Evolutionary conservation across 1,140 invertebrate genomes (phyloP), one percentile per base, ranked within the genome.

Genomic region (Drosophila sproati): DNA sequence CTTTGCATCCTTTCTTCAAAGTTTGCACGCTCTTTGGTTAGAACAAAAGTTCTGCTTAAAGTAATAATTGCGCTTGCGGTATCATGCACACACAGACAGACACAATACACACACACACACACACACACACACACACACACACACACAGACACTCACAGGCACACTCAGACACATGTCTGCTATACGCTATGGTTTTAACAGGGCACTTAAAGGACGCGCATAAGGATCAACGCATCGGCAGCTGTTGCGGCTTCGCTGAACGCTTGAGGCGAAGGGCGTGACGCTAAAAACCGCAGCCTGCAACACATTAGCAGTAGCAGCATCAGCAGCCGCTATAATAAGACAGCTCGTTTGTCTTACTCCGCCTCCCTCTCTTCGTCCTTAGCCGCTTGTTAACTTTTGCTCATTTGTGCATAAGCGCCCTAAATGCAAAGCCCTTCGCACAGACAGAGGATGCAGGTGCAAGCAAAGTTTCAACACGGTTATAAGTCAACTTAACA

Each of bases 31-130:
- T 77, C 64, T 69, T 56, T 64, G 31, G 31, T 56, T 43, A 52
- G 47, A 10, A 37, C 34, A 31, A 56, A 73, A 70, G 69, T 74
- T 78, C 34, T 78, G 59, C 76, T 81, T 77, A 73, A 74, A 88
- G 83, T 88, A 82, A 83, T 88, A 80, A 87, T 83, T 88, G 62
- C 73, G 75, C 72, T 78, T 37, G 68, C 63, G 82, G 75, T 78
- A 76, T 51, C 20, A 43, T 43, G 35, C 41, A 52, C 7, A 37
- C 35, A 37, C 60, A 71, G 60, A 71, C 69, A 78, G 31, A 57
- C 56, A 57, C 63, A 51, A 20, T 34, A 29, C 31, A 50, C 57
- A 20, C 62, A 45, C 12, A 41, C 48, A 47, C 10, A 10, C 20
- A 3, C 37, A 75, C 43, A 59, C 10, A 32, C 64, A 41, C 6